Conservation (phyloP, 92 coral and sea anemone genomes). For the Epizoanthus scotinus region DNA sequence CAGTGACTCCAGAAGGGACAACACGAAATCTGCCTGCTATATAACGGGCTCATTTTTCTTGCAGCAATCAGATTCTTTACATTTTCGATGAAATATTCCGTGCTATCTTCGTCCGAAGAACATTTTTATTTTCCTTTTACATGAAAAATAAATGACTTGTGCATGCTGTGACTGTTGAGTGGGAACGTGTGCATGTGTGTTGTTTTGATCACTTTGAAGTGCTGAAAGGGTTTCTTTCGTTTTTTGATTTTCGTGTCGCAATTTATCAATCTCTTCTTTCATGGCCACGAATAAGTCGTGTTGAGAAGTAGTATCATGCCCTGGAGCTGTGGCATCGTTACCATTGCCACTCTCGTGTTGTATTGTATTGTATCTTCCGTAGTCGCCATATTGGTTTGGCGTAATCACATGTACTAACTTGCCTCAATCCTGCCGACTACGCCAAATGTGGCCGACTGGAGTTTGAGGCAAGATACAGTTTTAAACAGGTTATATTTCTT, state of each 20-base stretch:
- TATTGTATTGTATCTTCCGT: conserved; percentile 18
- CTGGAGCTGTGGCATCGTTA: conserved; percentile 25
- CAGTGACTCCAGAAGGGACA: conserved; percentile 43
- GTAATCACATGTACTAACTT: no score
- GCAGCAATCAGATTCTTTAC: conserved; percentile 37
- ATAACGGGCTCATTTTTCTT: conserved; percentile 21
- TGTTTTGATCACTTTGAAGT: conserved; percentile 7
- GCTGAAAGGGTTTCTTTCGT: conserved; percentile 15
- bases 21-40: conserved; percentile 43
- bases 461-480: neutral
- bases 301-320: neutral
- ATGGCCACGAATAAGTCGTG: conserved; percentile 8
- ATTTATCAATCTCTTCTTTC: conserved; percentile 13
- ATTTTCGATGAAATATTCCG: conserved; percentile 46
- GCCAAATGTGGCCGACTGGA: conserved; percentile 27
- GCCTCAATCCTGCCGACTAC: no score
- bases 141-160: conserved; percentile 10
- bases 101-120: conserved; percentile 33
- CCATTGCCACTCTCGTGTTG: conserved; percentile 26
- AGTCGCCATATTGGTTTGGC: conserved; percentile 14
- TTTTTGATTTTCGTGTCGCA: conserved; percentile 9
- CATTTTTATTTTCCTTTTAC: conserved; percentile 25
- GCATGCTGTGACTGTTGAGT: neutral
- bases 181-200: no score
- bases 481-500: neutral